Base-by-base conservation (phyloP, 2,888 invertebrate species). In the Hedya salicella region DNA sequence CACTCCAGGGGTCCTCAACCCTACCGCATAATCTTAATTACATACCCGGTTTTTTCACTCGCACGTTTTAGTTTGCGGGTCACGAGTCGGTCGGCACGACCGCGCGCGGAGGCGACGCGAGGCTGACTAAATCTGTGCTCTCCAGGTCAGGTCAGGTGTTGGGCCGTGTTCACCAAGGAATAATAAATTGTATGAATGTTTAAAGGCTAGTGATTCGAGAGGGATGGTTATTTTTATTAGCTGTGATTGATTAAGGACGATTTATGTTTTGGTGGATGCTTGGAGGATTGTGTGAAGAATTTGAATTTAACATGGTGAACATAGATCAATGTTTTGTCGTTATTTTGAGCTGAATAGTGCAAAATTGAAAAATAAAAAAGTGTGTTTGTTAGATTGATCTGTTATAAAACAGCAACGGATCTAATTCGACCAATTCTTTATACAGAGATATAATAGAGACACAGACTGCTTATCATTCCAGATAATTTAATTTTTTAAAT, bases 51-150 rank as follows among this genome's bases (percentile, higher is more conserved):
- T 75, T 74, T 76, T 70, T 71, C 70, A 68, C 53, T 46, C 84
- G 73, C 77, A 70, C 80, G 76, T 76, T 75, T 76, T 67, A 76
- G 79, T 77, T 79, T 73, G 81, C 68, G 74, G 74, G 82, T 74
- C 75, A 79, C 83, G 86, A 84, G n/a, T 74, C 73, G 73, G 75
- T 74, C 71, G 73, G 78, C 75, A 84, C 88, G 80, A 74, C 87
- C 88, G 87, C 83, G 81, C 75, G 79, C 86, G 81, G 75, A 76
- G 85, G 85, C 83, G 85, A 83, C 87, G 87, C 89, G 87, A 83
- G 83, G 82, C 87, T 86, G 86, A 92, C 91, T 92, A 89, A 92
- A 91, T 91, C 92, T 91, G 87, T 88, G 91, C 86, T 83, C 81
- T 83, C 82, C 88, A 87, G 92, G 92, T 91, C 91, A 91, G 91